phyloP scores from a whole-genome alignment of 2,797 vertebrate genomes.

The Atherinosoma microstoma region DNA sequence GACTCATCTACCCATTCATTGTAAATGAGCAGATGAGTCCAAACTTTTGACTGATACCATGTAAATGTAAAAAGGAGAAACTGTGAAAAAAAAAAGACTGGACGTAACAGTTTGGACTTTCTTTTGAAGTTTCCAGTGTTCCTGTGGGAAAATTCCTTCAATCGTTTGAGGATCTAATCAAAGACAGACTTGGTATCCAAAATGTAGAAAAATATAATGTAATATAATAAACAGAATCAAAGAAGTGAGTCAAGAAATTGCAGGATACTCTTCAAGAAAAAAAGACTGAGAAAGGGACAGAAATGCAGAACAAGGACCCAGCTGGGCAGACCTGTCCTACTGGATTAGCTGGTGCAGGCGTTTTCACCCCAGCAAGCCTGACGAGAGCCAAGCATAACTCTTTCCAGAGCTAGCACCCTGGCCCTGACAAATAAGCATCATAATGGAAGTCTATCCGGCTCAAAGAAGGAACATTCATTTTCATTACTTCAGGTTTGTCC shows the following conservation, averaged over 20 bases:
- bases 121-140: too few species aligned
- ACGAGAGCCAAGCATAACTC: conserved; percentile 46
- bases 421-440: conserved; percentile 60
- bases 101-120: too few species aligned
- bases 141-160: too few species aligned
- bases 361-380: conserved; percentile 36
- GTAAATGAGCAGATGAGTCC: too few species aligned
- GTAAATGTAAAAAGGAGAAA: too few species aligned
- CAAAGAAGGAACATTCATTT: conserved; percentile 70
- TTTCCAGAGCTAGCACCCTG: conserved; percentile 33
- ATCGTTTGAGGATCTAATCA: too few species aligned
- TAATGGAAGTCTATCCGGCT: conserved; percentile 64
- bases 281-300: conserved; percentile 7
- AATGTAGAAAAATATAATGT: too few species aligned
- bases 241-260: not conserved
- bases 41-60: too few species aligned
- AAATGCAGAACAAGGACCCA: conserved; percentile 15
- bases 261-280: conserved; percentile 26
- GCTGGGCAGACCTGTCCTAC: conserved; percentile 33
- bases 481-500: conserved; percentile 68
- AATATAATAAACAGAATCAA: not conserved
- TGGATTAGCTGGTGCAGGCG: conserved; percentile 14
- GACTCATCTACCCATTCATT: too few species aligned
- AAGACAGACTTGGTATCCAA: too few species aligned
- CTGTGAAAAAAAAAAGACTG: too few species aligned